Base-by-base conservation (phyloP, 2,888 invertebrate species). In the Drosophila mimica region DNA sequence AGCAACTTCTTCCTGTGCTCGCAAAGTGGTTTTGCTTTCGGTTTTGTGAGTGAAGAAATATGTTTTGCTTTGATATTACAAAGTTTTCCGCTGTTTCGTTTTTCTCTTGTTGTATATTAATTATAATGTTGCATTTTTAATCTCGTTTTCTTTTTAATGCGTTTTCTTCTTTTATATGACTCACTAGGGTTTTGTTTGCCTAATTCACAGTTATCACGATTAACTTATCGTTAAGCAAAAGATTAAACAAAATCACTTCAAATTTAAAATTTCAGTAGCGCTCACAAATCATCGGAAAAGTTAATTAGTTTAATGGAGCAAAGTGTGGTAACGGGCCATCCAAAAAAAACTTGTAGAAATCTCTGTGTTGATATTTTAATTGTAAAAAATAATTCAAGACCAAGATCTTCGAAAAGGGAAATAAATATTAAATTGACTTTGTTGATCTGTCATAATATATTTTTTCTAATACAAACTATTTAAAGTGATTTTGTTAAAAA, bases 21-120 rank as follows among this genome's bases (percentile, higher is more conserved):
- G 51, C 67, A 57, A 74, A 65, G 74, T 69, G 49, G 61, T 67
- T 65, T 77, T 68, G 84, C 84, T 83, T 81, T 89, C 74, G 57
- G 72, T 79, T 79, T 88, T 79, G 88, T 81, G 86, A 81, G 71
- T 76, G 70, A 71, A 72, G 86, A 60, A 75, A 82, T 88, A 72
- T 75, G 66, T 70, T 76, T 70, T 64, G 71, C 48, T 77, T 76
- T 68, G 56, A 78, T 74, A 68, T 76, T 75, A 72, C 70, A 72
- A 64, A 77, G 81, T 85, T 80, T 83, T 79, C 76, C 88, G 80
- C 73, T 76, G 52, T 71, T 72, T 76, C 66, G 70, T 66, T 79
- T 52, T 61, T 66, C 43, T 67, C 51, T 68, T 53, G 69, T 70
- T 61, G 69, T 70, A 58, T 77, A 83, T 86, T 76, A 76, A 71